Conservation (phyloP, 2,888 invertebrate species). For the Liopterus haemorrhoidalis region DNA sequence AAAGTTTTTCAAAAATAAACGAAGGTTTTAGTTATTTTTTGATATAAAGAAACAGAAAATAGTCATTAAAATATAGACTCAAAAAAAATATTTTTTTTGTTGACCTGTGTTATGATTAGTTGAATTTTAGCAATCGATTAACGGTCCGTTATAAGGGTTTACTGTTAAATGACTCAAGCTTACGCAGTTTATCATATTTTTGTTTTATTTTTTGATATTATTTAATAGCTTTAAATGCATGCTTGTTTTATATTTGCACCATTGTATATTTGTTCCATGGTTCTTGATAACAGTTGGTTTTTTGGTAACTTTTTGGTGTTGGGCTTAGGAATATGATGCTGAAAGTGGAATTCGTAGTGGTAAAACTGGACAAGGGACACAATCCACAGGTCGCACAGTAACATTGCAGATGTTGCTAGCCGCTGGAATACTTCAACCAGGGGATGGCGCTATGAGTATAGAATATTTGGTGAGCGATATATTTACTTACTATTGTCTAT, state of each 20-base stretch:
- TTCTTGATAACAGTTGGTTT: constrained; percentile 13
- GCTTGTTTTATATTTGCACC: constrained; percentile 6
- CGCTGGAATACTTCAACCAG: constrained; percentile 78
- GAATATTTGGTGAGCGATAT: constrained; percentile 68
- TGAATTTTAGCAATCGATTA: too few species aligned
- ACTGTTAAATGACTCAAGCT: constrained; percentile 4
- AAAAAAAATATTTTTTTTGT: too few species aligned
- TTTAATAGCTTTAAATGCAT: not conserved
- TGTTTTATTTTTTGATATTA: constrained; percentile 1
- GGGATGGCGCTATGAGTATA: constrained; percentile 78
- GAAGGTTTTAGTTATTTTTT: too few species aligned
- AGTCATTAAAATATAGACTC: too few species aligned
- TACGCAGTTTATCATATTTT: not conserved
- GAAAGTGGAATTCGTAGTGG: constrained; percentile 36
- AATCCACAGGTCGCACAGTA: constrained; percentile 50
- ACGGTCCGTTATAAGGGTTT: constrained; percentile 13
- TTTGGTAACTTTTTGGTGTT: constrained; percentile 10
- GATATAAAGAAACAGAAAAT: too few species aligned
- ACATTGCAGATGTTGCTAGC: constrained; percentile 81
- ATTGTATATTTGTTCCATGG: constrained; percentile 3
- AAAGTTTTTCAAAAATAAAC: too few species aligned
- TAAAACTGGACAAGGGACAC: constrained; percentile 36
- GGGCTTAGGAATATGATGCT: constrained; percentile 40
- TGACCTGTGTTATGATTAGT: too few species aligned
- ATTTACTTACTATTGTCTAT: not conserved